A percentile compares a stretch with the other conserved stretches of the same genome.
Conservation (phyloP, 2,113 vertebrate species). For the Apodemus sylvaticus region DNA sequence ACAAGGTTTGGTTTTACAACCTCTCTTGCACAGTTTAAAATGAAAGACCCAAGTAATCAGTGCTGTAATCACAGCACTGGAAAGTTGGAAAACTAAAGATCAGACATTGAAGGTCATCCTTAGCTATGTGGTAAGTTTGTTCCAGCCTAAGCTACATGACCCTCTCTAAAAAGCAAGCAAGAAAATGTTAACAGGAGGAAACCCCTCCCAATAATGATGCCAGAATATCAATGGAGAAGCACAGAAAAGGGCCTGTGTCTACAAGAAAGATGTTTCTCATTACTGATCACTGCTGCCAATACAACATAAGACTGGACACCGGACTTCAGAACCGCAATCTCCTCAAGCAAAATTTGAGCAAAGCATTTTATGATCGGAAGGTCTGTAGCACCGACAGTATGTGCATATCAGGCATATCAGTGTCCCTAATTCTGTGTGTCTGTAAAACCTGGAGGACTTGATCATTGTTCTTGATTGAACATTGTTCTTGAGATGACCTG, state of each 20-base stretch:
- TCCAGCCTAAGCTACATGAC: too few species aligned
- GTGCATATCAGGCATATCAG: conserved; percentile 54
- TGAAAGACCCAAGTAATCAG: not conserved
- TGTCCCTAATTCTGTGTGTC: conserved; percentile 45
- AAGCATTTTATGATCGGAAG: conserved; percentile 63
- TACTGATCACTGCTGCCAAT: not conserved
- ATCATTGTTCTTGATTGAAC: conserved; percentile 48
- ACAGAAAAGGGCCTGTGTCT: not conserved
- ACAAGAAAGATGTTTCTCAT: not conserved
- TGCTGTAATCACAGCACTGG: not conserved
- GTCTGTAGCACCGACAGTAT: conserved; percentile 64
- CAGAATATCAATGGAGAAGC: not conserved
- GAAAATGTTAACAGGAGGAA: not conserved
- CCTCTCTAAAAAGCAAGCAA: not conserved
- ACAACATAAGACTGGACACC: conserved; percentile 24
- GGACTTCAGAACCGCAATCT: conserved; percentile 42
- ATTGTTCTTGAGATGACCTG: too few species aligned
- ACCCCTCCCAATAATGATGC: not conserved
- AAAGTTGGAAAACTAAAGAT: not conserved
- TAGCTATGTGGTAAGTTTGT: not conserved
- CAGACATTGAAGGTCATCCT: not conserved
- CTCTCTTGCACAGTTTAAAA: not conserved
- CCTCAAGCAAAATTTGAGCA: conserved; percentile 40
- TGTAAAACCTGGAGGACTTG: conserved; percentile 33
- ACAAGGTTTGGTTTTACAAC: not conserved